phyloP scores from a whole-genome alignment of 2,797 vertebrate genomes.

The Phoxinus dragarum region DNA sequence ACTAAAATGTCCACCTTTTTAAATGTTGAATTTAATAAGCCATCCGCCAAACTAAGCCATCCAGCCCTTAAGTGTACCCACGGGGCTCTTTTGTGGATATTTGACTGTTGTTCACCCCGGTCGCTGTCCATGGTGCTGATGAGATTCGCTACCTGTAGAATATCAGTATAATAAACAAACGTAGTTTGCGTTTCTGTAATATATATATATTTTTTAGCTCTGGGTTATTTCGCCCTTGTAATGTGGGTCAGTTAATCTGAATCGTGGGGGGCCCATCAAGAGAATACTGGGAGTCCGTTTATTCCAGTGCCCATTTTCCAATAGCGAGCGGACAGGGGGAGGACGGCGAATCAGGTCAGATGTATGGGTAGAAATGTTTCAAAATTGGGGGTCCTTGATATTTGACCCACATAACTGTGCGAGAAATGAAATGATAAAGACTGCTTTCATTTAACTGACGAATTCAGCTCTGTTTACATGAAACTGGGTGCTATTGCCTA shows the following conservation, averaged over 20 bases:
- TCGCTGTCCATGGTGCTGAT: slow-evolving; percentile 45
- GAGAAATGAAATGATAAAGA: background rate
- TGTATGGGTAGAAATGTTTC: background rate
- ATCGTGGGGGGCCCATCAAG: background rate
- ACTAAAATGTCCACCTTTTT: background rate
- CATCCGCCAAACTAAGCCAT: background rate
- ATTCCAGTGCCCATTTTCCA: slow-evolving; percentile 46
- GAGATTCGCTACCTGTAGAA: background rate
- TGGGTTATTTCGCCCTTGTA: background rate
- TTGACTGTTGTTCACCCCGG: background rate
- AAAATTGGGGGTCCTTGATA: background rate
- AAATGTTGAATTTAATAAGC: background rate
- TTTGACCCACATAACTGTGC: slow-evolving; percentile 5
- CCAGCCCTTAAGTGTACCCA: background rate
- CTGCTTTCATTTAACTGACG: background rate
- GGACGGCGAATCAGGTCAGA: slow-evolving; percentile 38
- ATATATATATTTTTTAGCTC: background rate
- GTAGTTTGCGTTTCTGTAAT: background rate
- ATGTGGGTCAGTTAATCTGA: slow-evolving; percentile 44
- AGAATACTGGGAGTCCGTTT: slow-evolving; percentile 27
- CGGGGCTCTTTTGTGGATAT: background rate
- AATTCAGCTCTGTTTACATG: background rate
- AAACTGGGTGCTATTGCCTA: background rate
- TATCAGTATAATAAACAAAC: background rate
- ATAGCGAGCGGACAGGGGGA: slow-evolving; percentile 14